phyloP scores from a whole-genome alignment of 2,113 vertebrate species.

The Chelonoidis abingdonii region DNA sequence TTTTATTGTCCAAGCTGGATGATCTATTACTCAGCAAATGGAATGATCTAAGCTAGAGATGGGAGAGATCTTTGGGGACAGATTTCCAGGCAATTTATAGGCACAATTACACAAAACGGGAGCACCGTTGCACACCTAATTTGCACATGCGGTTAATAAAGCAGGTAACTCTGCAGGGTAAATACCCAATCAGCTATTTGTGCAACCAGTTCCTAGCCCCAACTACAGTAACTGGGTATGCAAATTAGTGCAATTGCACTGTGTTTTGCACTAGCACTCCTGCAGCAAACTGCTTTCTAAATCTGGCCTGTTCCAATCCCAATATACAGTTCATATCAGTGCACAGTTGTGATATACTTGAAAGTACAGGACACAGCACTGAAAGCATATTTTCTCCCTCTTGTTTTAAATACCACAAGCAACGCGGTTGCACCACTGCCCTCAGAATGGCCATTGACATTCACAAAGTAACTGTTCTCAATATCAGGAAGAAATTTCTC shows the following conservation, averaged over 20 bases:
- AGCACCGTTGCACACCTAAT: slow-evolving; percentile 37
- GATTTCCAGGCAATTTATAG: slow-evolving; percentile 59
- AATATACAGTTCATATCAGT: slow-evolving; percentile 27
- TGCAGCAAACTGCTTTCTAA: slow-evolving; percentile 45
- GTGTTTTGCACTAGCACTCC: slow-evolving; percentile 46
- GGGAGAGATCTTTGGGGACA: slow-evolving; percentile 59
- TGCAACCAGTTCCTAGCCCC: slow-evolving; percentile 61
- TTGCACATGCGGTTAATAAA: slow-evolving; percentile 50
- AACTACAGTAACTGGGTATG: slow-evolving; percentile 44
- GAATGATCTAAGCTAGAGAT: slow-evolving; percentile 51
- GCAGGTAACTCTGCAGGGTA: slow-evolving; percentile 48
- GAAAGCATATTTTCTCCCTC: slow-evolving; percentile 13
- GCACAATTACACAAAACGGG: slow-evolving; percentile 36
- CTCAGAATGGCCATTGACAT: neutral
- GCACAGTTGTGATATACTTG: slow-evolving; percentile 22
- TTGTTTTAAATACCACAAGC: neutral
- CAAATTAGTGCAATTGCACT: slow-evolving; percentile 54
- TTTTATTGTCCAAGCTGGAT: slow-evolving; percentile 29
- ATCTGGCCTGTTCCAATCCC: slow-evolving; percentile 50
- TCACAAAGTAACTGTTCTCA: neutral
- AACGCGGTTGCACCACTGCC: neutral
- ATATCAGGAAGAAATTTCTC: slow-evolving; percentile 8
- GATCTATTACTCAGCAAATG: slow-evolving; percentile 63
- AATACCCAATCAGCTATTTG: slow-evolving; percentile 53
- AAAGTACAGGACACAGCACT: slow-evolving; percentile 23